Conservation (phyloP, 1,140 invertebrate genomes). For the Armadillidium nasatum region DNA sequence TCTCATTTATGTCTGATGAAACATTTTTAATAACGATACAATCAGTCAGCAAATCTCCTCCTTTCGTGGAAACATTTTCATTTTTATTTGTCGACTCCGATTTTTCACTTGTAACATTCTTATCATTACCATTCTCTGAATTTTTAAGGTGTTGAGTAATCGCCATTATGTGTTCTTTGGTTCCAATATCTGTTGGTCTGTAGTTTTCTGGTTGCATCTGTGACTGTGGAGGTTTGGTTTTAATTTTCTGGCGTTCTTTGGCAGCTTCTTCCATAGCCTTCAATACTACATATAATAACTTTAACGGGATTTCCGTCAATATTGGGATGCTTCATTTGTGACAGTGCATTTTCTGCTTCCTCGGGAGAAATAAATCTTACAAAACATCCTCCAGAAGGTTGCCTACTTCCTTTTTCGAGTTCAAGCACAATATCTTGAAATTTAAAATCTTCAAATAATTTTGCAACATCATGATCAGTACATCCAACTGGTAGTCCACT, state of each 20-base stretch:
- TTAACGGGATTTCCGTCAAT: slow-evolving; percentile 28
- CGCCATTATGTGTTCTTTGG: background rate
- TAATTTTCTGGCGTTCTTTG: slow-evolving; percentile 21
- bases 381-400: slow-evolving; percentile 32
- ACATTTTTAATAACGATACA: slow-evolving; percentile 37
- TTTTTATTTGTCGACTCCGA: background rate
- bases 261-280: slow-evolving; percentile 24
- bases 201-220: background rate
- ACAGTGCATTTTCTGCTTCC: slow-evolving; percentile 23
- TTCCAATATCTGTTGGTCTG: background rate
- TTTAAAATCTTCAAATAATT: slow-evolving; percentile 29
- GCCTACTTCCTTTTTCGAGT: slow-evolving; percentile 27
- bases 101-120: slow-evolving; percentile 19
- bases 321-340: slow-evolving; percentile 11
- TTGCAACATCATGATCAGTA: slow-evolving; percentile 37
- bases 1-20: slow-evolving; percentile 35
- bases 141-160: background rate
- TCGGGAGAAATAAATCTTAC: slow-evolving; percentile 33
- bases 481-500: slow-evolving; percentile 33
- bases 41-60: slow-evolving; percentile 39
- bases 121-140: slow-evolving; percentile 2
- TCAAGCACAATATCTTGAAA: slow-evolving; percentile 39
- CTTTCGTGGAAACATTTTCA: background rate
- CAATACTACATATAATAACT: slow-evolving; percentile 24
- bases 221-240: background rate